phyloP scores from a whole-genome alignment of 2,113 vertebrate genomes.

The Leptocoma aspasia region DNA sequence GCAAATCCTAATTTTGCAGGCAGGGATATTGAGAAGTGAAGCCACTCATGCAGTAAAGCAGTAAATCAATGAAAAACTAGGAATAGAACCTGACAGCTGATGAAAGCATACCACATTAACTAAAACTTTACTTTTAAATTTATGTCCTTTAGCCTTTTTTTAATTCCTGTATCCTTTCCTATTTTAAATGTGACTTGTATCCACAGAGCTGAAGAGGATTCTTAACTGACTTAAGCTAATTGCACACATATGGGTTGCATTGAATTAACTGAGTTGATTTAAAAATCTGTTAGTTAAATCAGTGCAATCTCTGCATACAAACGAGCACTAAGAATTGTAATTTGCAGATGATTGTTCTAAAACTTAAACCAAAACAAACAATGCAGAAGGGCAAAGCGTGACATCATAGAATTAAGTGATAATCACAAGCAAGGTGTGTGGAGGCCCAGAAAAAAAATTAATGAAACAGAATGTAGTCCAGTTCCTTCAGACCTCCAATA shows the following conservation, averaged over 20 bases:
- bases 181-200: slow-evolving; percentile 20
- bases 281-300: slow-evolving; percentile 47
- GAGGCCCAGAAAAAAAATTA: not conserved
- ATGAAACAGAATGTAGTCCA: rapidly evolving
- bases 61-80: slow-evolving; percentile 10
- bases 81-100: not conserved
- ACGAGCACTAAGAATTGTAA: slow-evolving; percentile 8
- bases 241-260: slow-evolving; percentile 48
- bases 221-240: slow-evolving; percentile 49
- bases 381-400: not conserved
- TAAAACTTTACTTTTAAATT: slow-evolving; percentile 23
- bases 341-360: not conserved
- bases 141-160: not conserved
- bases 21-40: not conserved
- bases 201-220: slow-evolving; percentile 5
- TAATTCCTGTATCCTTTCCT: not conserved
- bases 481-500: not conserved
- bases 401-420: not conserved
- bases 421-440: not conserved
- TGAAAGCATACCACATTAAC: not conserved
- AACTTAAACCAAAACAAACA: not conserved
- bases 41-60: not conserved
- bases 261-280: slow-evolving; percentile 20
- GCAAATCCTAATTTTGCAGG: slow-evolving; percentile 21
- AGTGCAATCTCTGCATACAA: slow-evolving; percentile 17